phyloP scores from a whole-genome alignment of 2,888 invertebrate species.

The Graphium colonna region DNA sequence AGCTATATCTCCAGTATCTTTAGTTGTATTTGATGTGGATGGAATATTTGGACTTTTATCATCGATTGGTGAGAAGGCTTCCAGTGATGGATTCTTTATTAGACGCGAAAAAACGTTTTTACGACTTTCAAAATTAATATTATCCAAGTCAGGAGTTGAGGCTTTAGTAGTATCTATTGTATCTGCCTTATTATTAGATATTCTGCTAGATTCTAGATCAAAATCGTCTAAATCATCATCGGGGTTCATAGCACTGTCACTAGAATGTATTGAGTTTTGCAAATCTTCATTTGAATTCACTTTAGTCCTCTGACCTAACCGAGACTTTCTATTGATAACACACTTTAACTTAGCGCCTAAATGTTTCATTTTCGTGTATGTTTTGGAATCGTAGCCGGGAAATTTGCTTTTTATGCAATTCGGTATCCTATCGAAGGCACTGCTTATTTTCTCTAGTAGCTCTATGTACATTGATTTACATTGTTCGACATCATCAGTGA shows the following conservation, averaged over 20 bases:
- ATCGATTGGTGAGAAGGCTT: constrained; percentile 45
- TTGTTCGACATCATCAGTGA: constrained; percentile 42
- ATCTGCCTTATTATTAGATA: constrained; percentile 27
- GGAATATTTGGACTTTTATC: constrained; percentile 28
- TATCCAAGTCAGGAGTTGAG: constrained; percentile 52
- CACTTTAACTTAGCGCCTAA: constrained; percentile 79
- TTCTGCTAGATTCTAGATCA: constrained; percentile 41
- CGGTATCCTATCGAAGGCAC: constrained; percentile 83
- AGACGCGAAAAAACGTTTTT: constrained; percentile 51
- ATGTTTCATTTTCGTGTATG: constrained; percentile 78
- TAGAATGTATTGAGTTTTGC: constrained; percentile 33
- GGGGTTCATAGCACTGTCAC: constrained; percentile 31
- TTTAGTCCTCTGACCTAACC: constrained; percentile 34
- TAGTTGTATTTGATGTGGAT: not conserved
- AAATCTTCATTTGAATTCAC: constrained; percentile 16
- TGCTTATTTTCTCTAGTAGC: constrained; percentile 82
- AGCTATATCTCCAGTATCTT: not conserved
- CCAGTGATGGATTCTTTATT: constrained; percentile 51
- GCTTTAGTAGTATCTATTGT: constrained; percentile 33
- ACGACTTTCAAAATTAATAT: constrained; percentile 38
- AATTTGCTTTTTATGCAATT: constrained; percentile 79
- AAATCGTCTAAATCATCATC: constrained; percentile 49
- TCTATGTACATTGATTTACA: constrained; percentile 79
- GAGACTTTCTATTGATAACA: constrained; percentile 60
- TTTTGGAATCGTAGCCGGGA: constrained; percentile 79